Conservation (phyloP, 2,888 invertebrate species). For the Cheiracanthium punctorium region DNA sequence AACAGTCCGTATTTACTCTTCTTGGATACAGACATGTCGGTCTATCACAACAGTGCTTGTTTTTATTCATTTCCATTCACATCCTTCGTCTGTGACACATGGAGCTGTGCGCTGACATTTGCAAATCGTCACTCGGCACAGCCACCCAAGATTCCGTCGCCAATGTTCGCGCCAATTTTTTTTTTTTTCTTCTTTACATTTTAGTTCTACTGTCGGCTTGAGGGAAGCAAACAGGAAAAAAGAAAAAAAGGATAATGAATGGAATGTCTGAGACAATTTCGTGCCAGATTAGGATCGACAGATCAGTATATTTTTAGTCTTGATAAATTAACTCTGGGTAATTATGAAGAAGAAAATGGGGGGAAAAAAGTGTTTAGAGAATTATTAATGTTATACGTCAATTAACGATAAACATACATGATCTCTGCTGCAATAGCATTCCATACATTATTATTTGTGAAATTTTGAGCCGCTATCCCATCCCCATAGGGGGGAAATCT, state of each 20-base stretch:
- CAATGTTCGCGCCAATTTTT: conserved; percentile 61
- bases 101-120: conserved; percentile 59
- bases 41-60: conserved; percentile 63
- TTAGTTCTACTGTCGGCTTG: conserved; percentile 11
- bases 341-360: too few relatives aligned
- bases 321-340: neutral
- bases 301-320: neutral
- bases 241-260: neutral
- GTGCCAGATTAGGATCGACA: neutral
- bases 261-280: neutral
- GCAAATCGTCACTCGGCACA: conserved; percentile 61
- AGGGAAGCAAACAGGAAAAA: neutral
- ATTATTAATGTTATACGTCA: too few relatives aligned
- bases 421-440: too few relatives aligned
- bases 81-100: conserved; percentile 46
- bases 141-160: conserved; percentile 63
- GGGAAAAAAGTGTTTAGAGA: too few relatives aligned
- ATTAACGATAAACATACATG: too few relatives aligned
- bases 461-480: too few relatives aligned
- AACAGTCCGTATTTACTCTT: conserved; percentile 11
- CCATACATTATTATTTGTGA: too few relatives aligned
- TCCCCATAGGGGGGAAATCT: too few relatives aligned
- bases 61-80: conserved; percentile 47
- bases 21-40: conserved; percentile 57
- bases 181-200: neutral